A percentile compares a stretch with the other conserved stretches of the same genome.
Conservation (phyloP, 2,113 vertebrate species). For the Malurus alboscapulatus region DNA sequence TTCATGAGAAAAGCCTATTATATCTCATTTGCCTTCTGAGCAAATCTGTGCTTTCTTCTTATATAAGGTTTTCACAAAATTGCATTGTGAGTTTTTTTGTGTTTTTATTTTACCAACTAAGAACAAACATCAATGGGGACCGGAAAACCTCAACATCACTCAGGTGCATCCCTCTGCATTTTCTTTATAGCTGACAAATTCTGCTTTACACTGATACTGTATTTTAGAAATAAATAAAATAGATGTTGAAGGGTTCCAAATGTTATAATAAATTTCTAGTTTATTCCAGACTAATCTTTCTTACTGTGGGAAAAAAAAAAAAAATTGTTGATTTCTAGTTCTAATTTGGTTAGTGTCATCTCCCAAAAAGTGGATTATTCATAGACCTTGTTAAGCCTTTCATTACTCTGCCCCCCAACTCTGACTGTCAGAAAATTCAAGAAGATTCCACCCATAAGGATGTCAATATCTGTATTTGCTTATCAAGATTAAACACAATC, state of each 20-base stretch:
- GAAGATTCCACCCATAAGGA: not conserved
- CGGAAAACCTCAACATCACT: not conserved
- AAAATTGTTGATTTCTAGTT: not conserved
- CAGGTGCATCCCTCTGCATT: not conserved
- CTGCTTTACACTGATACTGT: not conserved
- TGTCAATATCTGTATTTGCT: not conserved
- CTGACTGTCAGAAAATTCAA: not conserved
- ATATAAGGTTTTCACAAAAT: not conserved
- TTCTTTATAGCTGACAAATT: not conserved
- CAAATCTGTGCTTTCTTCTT: not conserved
- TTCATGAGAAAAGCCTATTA: not conserved
- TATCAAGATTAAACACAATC: not conserved
- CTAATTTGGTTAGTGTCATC: not conserved
- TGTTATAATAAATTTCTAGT: not conserved
- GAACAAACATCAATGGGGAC: not conserved
- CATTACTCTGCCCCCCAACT: fast-evolving
- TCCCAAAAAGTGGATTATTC: not conserved
- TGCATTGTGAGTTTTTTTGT: not conserved
- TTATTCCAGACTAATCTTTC: not conserved
- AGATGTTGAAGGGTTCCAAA: not conserved
- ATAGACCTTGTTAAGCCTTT: not conserved
- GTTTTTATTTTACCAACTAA: not conserved
- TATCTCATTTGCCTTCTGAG: not conserved
- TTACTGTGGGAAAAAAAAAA: not conserved
- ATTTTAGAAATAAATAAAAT: not conserved